Evolutionary conservation across 2,888 invertebrate genomes (phyloP), one percentile per base, ranked within the genome.

Genomic region (Xylophagus ater): DNA sequence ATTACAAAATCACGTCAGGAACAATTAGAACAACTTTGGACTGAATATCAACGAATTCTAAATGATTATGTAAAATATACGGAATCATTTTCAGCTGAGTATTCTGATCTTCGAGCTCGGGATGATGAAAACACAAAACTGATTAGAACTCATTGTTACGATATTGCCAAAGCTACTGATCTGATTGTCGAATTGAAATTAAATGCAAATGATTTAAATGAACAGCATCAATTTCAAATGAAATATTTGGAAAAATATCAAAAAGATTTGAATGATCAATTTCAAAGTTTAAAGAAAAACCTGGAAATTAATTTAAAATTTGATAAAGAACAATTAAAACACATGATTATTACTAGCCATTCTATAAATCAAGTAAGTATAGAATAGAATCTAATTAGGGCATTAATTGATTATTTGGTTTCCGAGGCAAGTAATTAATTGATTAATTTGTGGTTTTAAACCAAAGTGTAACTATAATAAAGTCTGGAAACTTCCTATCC

Each of bases 271-370:
- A 58, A 66, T 0, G 58, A 57, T n/a, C 65, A 65, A 13, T 66
- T 70, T 45, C 62, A 63, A 47, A 67, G 62, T 51, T 60, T 74
- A 52, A 77, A 76, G 49, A 60, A 51, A 12, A 66, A 68, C n/a
- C 65, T 75, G 5, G 72, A 73, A 41, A 46, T 56, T 1, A 68
- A 70, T 38, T 63, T 68, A 42, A 62, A 58, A 5, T 55, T 59
- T 6, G 74, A 76, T 40, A 65, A 68, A 18, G 59, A 68, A 14
- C 69, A 72, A 45, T 59, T 85, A 20, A 73, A 71, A 15, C 47
- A 67, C 15, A 64, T 82, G 55, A 78, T 76, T 8, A 72, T 78
- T 31, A 60, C 67, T 24, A 78, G 81, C 49, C 73, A 75, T 48
- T 66, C 71, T 38, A 64, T 70, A 33, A 69, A 72, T 26, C 65